Evolutionary conservation across 53 echinoderm and acorn worm species (phyloP).

Genomic region (Zoroaster sp.): DNA sequence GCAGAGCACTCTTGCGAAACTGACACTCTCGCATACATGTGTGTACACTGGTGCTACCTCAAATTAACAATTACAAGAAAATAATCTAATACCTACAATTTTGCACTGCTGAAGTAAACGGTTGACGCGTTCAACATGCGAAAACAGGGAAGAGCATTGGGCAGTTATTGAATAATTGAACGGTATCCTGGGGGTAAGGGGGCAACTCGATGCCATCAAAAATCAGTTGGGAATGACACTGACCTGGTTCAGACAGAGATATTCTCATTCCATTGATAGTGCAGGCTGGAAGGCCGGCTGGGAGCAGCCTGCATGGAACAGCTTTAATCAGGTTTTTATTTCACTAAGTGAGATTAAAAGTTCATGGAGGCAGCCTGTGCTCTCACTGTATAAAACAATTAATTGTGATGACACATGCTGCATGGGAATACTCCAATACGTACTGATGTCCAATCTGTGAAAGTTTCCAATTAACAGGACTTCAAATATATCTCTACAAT

Average conservation of each 20-base stretch:
- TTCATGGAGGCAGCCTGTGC: background rate
- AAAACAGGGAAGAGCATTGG: background rate
- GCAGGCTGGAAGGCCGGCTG: background rate
- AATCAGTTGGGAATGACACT: background rate
- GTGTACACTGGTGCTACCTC: background rate
- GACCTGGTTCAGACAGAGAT: background rate
- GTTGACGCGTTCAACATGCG: slow-evolving; percentile 18
- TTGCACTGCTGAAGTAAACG: background rate
- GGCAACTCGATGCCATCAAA: slow-evolving; percentile 30
- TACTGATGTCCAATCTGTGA: no score
- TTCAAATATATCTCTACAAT: no score
- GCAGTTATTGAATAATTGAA: slow-evolving; percentile 37
- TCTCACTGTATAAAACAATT: no score
- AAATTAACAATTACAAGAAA: slow-evolving; percentile 21
- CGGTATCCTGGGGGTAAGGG: slow-evolving; percentile 7
- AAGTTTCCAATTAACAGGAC: no score
- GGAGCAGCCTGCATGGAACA: background rate
- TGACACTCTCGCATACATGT: background rate
- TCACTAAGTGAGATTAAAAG: background rate
- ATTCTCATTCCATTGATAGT: background rate
- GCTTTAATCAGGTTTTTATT: background rate
- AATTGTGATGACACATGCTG: no score
- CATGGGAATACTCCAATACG: no score
- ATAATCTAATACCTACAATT: background rate
- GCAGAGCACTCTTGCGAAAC: background rate